Evolutionary conservation across 2,888 invertebrate genomes (phyloP), one percentile per base, ranked within the genome.

Genomic region (Lycocerus yunnanus): DNA sequence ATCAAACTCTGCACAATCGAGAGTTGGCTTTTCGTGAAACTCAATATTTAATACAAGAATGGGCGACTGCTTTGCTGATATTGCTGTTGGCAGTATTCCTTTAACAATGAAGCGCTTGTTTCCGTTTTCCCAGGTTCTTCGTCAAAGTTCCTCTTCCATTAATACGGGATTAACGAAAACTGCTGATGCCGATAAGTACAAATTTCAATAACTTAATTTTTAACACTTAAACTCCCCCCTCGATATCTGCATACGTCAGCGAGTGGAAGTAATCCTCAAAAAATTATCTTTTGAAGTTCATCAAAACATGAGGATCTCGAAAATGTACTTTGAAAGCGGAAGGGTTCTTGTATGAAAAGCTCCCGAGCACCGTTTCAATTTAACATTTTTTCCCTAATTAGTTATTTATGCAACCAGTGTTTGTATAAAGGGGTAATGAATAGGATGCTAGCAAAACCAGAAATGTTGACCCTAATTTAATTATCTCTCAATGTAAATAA

Each of bases 1-100:
- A 70, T 70, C 61, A 43, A 15, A 63, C 15, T 69, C 21, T 69
- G 18, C 61, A 58, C 58, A 69, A 69, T 69, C 58, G 14, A 21
- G 14, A 21, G 61, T 24, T 60, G 15, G 61, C 61, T 20, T 18
- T 18, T 63, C 61, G 20, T 18, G 18, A 16, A 63, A 63, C 61
- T 63, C 61, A 63, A 63, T 15, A 16, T 67, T 67, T 67, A 43
- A 16, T 67, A 58, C 58, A 43, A 43, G 58, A 43, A 58, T 67
- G 16, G 27, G 15, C 43, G 15, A 27, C 15, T 43, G n/a, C 66
- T 58, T 15, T 5, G 43, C 43, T n/a, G 67, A 67, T 67, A 67
- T 67, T 67, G n/a, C 66, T 15, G 27, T 43, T 15, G 15, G 27
- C 43, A 16, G n/a, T 18, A 63, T 43, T 27, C 27, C 3, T 16